Percentiles rank a stretch among this genome's conserved stretches.
These are phyloP conservation scores for Ditula angustiorana DNA, from an alignment of 2,888 invertebrate species.

Conservation along the genomic window DNA sequence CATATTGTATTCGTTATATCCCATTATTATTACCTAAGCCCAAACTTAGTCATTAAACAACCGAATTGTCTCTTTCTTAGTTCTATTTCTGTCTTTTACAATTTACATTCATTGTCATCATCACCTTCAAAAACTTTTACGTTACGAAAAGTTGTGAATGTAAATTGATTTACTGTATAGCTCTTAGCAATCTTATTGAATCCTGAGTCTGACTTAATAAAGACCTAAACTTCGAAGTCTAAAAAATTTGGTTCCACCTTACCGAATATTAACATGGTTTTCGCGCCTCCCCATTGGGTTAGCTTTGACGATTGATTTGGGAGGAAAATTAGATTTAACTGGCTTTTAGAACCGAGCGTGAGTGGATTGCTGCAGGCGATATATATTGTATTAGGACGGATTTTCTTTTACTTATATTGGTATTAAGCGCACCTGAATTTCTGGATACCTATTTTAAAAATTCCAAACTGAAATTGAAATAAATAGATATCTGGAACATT, in stretches of 20 bases:
- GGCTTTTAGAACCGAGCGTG: conserved; percentile 5
- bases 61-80: too few relatives aligned
- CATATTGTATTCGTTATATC: too few relatives aligned
- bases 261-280: not conserved
- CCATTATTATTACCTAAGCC: too few relatives aligned
- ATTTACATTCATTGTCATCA: too few relatives aligned
- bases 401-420: not conserved
- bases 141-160: too few relatives aligned
- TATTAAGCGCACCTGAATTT: not conserved
- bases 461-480: not conserved
- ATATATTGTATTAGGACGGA: not conserved
- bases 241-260: not conserved
- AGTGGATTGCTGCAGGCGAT: not conserved
- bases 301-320: conserved; percentile 13
- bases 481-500: not conserved
- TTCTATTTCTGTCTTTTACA: too few relatives aligned
- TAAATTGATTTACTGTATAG: too few relatives aligned
- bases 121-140: too few relatives aligned
- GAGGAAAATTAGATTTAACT: conserved; percentile 1
- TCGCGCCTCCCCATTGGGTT: conserved; percentile 1
- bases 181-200: not conserved
- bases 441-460: not conserved
- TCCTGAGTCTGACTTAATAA: not conserved
- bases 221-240: not conserved
- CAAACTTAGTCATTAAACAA: too few relatives aligned